Conservation (phyloP, 2,113 vertebrate species). For the Pterocles gutturalis region DNA sequence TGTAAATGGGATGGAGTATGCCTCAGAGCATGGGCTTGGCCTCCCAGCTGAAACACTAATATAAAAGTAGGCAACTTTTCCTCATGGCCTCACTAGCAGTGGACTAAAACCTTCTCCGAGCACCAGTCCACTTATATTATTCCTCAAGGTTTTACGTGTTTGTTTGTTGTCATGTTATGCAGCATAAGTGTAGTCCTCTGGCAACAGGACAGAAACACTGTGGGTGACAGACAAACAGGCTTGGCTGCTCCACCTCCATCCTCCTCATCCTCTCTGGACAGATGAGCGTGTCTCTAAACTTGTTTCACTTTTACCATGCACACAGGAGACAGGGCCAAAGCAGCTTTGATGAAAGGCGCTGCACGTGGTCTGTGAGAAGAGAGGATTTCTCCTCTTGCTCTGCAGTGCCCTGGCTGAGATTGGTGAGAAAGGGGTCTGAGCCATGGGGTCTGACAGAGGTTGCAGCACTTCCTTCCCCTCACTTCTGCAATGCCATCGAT, state of each 20-base stretch:
- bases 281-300: neutral
- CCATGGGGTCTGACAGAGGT: neutral
- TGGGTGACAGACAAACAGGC: neutral
- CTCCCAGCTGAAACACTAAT: accelerated
- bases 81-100: neutral
- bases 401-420: neutral
- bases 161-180: neutral
- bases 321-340: neutral
- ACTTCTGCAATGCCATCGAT: accelerated
- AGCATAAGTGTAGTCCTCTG: neutral
- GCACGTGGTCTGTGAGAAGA: accelerated
- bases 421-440: neutral
- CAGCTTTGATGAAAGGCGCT: neutral
- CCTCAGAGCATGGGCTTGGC: neutral
- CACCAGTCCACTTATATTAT: neutral
- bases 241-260: neutral
- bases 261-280: neutral
- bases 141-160: neutral
- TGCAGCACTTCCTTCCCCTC: neutral
- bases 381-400: neutral
- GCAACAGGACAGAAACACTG: neutral
- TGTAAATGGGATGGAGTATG: too few relatives aligned
- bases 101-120: neutral
- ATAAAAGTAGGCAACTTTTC: neutral
- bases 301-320: neutral